Conservation (phyloP, 2,113 vertebrate genomes). For the Otocyon megalotis region DNA sequence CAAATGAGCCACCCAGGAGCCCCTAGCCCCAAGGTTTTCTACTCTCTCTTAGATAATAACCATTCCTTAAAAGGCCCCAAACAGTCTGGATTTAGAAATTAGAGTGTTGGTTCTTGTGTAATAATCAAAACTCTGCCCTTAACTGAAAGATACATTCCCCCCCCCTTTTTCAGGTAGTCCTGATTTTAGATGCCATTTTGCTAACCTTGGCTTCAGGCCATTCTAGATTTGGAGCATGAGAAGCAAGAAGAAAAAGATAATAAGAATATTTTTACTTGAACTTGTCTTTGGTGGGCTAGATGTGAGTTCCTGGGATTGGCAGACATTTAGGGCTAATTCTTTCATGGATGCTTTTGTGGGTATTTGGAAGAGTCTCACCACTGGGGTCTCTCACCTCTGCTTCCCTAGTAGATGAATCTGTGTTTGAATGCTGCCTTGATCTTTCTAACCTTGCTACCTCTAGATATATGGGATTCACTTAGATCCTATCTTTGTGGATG, state of each 20-base stretch:
- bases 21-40: not conserved
- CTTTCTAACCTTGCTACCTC: not conserved
- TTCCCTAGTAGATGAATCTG: not conserved
- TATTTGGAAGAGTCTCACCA: not conserved
- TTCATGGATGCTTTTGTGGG: not conserved
- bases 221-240: not conserved
- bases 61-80: not conserved
- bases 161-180: not conserved
- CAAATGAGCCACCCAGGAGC: not conserved
- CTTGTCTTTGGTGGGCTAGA: not conserved
- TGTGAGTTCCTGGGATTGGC: not conserved
- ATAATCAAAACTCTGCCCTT: not conserved
- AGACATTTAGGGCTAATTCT: not conserved
- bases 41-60: not conserved
- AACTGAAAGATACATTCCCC: not conserved
- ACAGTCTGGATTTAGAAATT: not conserved
- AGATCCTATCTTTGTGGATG: not conserved
- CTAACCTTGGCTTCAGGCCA: not conserved
- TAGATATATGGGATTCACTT: not conserved
- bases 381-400: not conserved
- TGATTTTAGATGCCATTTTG: not conserved
- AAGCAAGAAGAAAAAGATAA: not conserved
- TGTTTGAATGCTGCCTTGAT: not conserved
- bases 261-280: not conserved
- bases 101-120: not conserved